These are phyloP conservation scores for Falco columbarius DNA, from an alignment of 2,797 vertebrate genomes.

Conservation along the genomic window DNA sequence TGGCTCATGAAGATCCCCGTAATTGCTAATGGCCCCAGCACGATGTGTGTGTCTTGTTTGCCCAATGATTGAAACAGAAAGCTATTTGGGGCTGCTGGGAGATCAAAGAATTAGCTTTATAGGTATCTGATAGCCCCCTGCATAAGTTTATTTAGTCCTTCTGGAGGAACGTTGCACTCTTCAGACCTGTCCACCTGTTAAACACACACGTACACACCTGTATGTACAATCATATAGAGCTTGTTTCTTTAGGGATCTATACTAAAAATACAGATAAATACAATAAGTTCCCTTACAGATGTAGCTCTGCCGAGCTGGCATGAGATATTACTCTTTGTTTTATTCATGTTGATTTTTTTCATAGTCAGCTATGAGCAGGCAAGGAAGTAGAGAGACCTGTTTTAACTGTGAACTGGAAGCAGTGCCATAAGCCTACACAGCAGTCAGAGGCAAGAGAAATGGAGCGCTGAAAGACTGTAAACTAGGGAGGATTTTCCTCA, in stretches of 20 bases:
- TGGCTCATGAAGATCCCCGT: background rate
- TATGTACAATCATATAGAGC: background rate
- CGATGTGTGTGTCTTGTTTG: background rate
- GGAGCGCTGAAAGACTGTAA: background rate
- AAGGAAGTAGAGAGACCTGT: background rate
- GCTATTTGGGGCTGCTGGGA: background rate
- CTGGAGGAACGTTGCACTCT: background rate
- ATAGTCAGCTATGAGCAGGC: background rate
- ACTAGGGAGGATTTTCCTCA: background rate
- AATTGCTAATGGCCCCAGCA: background rate
- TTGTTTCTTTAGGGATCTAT: background rate
- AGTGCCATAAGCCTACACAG: background rate
- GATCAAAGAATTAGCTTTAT: background rate
- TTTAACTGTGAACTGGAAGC: background rate
- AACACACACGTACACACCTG: background rate
- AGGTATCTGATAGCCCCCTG: background rate
- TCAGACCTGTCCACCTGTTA: background rate
- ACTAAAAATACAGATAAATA: background rate
- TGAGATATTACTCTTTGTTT: background rate
- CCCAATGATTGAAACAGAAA: background rate
- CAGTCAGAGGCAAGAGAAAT: background rate
- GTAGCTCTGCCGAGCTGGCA: background rate
- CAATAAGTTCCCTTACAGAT: background rate
- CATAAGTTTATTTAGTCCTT: background rate
- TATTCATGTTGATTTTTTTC: background rate